Evolutionary conservation across 2,797 vertebrate genomes (phyloP).

Genomic region (Morus bassanus): DNA sequence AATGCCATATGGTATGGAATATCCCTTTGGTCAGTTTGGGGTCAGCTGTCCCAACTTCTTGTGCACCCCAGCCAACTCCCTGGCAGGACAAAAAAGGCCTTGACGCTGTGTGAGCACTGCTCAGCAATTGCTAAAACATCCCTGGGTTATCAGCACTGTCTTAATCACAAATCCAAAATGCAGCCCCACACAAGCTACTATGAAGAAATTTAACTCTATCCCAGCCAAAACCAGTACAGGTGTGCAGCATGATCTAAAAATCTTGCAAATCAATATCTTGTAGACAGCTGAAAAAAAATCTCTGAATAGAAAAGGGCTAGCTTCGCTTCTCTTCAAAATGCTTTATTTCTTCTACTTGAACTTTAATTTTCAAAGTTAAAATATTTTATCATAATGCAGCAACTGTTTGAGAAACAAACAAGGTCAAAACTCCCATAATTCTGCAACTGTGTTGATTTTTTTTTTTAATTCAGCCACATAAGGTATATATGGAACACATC

Average conservation of each 20-base stretch:
- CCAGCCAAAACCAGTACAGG: not conserved
- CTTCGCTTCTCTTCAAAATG: not conserved
- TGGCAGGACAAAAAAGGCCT: not conserved
- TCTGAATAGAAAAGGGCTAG: not conserved
- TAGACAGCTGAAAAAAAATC: not conserved
- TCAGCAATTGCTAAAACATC: not conserved
- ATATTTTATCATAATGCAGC: not conserved
- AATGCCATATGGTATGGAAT: not conserved
- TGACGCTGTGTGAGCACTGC: not conserved
- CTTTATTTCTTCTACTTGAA: not conserved
- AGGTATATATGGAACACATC: not conserved
- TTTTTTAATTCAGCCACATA: not conserved
- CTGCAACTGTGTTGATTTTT: not conserved
- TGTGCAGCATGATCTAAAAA: not conserved
- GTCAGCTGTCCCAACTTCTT: not conserved
- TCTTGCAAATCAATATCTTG: not conserved
- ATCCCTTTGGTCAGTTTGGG: not conserved
- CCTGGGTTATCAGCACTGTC: not conserved
- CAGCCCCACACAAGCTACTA: not conserved
- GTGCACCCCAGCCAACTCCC: fast-evolving
- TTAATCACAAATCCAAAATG: not conserved
- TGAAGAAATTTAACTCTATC: not conserved
- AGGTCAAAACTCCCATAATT: not conserved
- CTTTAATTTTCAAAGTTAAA: not conserved
- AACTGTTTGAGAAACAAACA: not conserved